These are phyloP conservation scores for Delia radicum DNA, from an alignment of 1,140 invertebrate genomes.

Conservation along the genomic window DNA sequence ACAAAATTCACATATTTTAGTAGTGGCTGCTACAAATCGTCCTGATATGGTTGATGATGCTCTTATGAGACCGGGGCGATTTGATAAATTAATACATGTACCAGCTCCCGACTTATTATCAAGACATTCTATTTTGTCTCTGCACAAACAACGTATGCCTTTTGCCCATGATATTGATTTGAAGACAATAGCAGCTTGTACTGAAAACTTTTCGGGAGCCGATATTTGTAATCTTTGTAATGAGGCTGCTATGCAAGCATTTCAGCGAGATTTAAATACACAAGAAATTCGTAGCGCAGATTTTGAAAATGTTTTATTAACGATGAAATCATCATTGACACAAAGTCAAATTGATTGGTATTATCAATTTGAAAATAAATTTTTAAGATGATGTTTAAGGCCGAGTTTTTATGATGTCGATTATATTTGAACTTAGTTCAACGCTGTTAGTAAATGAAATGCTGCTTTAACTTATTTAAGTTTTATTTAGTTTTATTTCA, in stretches of 20 bases:
- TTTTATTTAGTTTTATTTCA: no score
- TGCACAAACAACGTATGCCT: conserved; percentile 61
- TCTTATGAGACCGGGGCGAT: conserved; percentile 71
- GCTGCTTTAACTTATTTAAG: no score
- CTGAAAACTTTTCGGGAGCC: conserved; percentile 74
- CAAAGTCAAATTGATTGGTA: conserved; percentile 56
- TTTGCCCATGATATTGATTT: conserved; percentile 63
- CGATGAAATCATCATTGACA: conserved; percentile 60
- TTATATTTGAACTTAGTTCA: no score
- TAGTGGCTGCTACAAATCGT: conserved; percentile 77
- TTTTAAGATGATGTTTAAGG: background rate
- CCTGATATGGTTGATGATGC: conserved; percentile 79
- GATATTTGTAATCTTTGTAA: conserved; percentile 73
- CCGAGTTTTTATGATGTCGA: no score
- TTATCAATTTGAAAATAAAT: conserved; percentile 42
- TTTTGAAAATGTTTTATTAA: conserved; percentile 60
- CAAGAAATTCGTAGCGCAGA: conserved; percentile 57
- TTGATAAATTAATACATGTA: conserved; percentile 75
- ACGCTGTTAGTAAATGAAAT: no score
- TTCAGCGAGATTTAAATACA: conserved; percentile 59
- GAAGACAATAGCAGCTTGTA: conserved; percentile 61
- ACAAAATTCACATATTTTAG: conserved; percentile 58
- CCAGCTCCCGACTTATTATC: conserved; percentile 68
- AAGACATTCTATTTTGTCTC: conserved; percentile 63
- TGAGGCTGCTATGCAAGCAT: conserved; percentile 70